Base-by-base conservation (phyloP, 2,113 vertebrate genomes). In the Phrynosoma platyrhinos region DNA sequence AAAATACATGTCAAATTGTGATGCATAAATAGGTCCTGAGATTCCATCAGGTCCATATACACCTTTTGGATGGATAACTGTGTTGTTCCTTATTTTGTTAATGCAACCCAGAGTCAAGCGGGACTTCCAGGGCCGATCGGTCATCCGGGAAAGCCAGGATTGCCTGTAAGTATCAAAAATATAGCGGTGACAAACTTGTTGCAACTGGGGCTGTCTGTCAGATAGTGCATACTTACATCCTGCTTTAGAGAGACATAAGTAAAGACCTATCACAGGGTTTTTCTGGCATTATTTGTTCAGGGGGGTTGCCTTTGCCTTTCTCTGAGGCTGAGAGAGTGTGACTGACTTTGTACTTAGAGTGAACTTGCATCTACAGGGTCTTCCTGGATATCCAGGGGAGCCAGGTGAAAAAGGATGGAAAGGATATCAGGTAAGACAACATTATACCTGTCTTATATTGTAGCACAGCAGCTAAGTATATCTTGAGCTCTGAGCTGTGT, bases 131-230 rank as follows among this genome's bases (percentile, higher is more conserved):
- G 98, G 58, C 97, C 96, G 18, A 94, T 95, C 52, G 98, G 98
- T 89, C 97, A 97, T 68, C 95, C 96, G 42, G 98, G 98, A 69
- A 98, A 89, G 81, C 94, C 96, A n/a, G 98, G 98, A 82, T 87
- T 88, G 27, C 96, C 96, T 93, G 98, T 98, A 87, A 96, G 97
- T 96, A 83, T 20, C 64, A 66, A 72, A 36, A 62, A 32, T 78
- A 62, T 64, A 9, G 13, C 55, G 3, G 9, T 3, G 16, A 62
- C 9, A 62, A 64, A 20, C 20, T 21, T 23, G 16, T 66, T 66
- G 47, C 47, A 47, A 47, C 1, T 47, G 47, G 47, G 7, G 47
- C 5, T 47, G 47, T 7, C 1, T 47, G 47, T 47, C 4, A 7
- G 47, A 47, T 47, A 47, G 3, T 47, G 47, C 47, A 47, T 47